Base-by-base conservation (phyloP, 2,888 invertebrate species). In the Eudemis profundana region DNA sequence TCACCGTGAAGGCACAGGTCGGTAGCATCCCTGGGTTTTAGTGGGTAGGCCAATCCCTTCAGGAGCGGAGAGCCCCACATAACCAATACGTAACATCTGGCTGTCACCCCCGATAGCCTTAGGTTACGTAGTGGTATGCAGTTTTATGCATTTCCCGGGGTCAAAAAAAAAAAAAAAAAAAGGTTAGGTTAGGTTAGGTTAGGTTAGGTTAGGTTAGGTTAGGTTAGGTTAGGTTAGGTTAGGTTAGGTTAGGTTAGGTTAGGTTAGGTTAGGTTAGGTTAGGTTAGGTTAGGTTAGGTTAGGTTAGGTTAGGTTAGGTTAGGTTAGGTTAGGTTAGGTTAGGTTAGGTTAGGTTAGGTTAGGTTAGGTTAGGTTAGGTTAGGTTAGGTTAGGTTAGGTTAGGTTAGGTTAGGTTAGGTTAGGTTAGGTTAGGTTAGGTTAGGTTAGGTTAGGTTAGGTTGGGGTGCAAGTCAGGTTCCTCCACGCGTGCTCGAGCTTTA, bases 241-340 rank as follows among this genome's bases (percentile, higher is more conserved):
- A 67, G 68, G 70, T 66, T 68, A 67, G 61, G 67, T 67, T 50
- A 60, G 49, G 61, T 51, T 54, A 60, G 54, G 66, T 54, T 53
- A 49, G 66, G 60, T 54, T 51, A 54, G 63, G 53, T 60, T 54
- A 65, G 59, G 59, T 60, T 60, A 61, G 61, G 60, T 53, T 60
- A 57, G 57, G 64, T 53, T 60, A 54, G 61, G 66, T 53, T 60
- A 61, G 66, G 61, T 60, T 60, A 66, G 66, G 60, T 60, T 47
- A 54, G 60, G 66, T 54, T 53, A 57, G 57, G 56, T 54, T 67
- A 68, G 69, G 69, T 69, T 69, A 70, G 68, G 70, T 70, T 70
- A 72, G 70, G 70, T 70, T 69, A 70, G 71, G 71, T 72, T 71
- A 69, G 71, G 70, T 72, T 70, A 70, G 70, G 70, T 72, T 70